Percentiles rank a stretch among this genome's conserved stretches.
Evolutionary conservation across 2,888 invertebrate genomes (phyloP).

Genomic region (Euclidia mi): DNA sequence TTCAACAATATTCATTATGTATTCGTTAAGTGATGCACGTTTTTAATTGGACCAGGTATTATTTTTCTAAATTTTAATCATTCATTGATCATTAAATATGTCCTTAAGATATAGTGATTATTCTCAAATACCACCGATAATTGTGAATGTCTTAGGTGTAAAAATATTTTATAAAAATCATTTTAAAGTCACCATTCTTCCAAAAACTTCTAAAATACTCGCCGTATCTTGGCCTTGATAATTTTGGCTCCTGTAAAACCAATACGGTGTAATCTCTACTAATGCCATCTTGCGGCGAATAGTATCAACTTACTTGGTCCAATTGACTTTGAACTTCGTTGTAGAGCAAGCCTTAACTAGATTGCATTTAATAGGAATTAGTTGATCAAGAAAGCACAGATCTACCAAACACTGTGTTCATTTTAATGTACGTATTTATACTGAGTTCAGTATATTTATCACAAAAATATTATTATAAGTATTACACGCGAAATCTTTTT

Average conservation of each 20-base stretch:
- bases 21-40: constrained; percentile 33
- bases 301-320: constrained; percentile 23
- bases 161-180: constrained; percentile 11
- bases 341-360: constrained; percentile 53
- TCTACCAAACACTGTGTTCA: constrained; percentile 81
- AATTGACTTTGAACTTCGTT: constrained; percentile 25
- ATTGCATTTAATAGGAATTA: constrained; percentile 75
- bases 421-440: constrained; percentile 58
- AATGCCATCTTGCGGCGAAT: constrained; percentile 24
- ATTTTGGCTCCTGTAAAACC: no score
- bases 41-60: constrained; percentile 27
- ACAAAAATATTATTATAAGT: constrained; percentile 50
- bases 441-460: constrained; percentile 49
- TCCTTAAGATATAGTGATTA: not conserved
- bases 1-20: constrained; percentile 35
- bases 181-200: not conserved
- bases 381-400: constrained; percentile 69
- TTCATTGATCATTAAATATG: not conserved
- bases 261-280: not conserved
- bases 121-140: constrained; percentile 41
- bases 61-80: not conserved
- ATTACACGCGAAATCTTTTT: constrained; percentile 37
- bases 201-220: not conserved
- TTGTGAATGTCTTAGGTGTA: constrained; percentile 41
- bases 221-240: no score